These are phyloP conservation scores for Protonemura montana DNA, from an alignment of 2,888 invertebrate species.

Conservation along the genomic window DNA sequence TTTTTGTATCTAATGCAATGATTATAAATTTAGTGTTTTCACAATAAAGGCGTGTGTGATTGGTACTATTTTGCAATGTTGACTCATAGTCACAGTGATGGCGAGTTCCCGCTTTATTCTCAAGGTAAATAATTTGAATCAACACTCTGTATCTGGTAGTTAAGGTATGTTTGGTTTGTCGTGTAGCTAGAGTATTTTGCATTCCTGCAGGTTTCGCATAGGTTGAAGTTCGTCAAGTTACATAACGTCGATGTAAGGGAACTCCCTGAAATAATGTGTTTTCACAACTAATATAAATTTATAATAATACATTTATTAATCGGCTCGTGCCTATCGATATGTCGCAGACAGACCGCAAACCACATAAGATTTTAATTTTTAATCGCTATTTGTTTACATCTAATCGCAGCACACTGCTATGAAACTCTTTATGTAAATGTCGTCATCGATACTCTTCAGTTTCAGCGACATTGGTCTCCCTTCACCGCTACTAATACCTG, in stretches of 20 bases:
- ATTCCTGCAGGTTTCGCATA: neutral
- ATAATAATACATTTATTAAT: neutral
- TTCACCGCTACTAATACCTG: no score
- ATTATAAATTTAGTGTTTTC: neutral
- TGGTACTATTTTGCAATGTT: conserved; percentile 63
- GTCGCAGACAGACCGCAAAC: neutral
- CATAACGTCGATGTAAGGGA: neutral
- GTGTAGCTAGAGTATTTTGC: neutral
- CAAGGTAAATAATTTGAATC: conserved; percentile 67
- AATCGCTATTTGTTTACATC: neutral
- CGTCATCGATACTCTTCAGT: neutral
- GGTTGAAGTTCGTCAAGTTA: neutral
- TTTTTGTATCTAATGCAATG: neutral
- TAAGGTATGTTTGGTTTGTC: neutral
- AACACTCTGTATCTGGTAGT: neutral
- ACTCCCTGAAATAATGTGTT: neutral
- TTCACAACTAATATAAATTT: neutral
- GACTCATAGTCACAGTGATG: conserved; percentile 85
- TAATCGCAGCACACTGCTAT: neutral
- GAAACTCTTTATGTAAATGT: neutral
- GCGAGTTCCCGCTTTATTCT: conserved; percentile 83
- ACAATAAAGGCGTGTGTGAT: neutral
- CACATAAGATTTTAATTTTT: neutral
- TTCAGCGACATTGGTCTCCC: neutral
- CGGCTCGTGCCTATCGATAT: neutral